A percentile compares a stretch with the other conserved stretches of the same genome.
phyloP scores from a whole-genome alignment of 2,888 invertebrate species.

The Belgica antarctica region DNA sequence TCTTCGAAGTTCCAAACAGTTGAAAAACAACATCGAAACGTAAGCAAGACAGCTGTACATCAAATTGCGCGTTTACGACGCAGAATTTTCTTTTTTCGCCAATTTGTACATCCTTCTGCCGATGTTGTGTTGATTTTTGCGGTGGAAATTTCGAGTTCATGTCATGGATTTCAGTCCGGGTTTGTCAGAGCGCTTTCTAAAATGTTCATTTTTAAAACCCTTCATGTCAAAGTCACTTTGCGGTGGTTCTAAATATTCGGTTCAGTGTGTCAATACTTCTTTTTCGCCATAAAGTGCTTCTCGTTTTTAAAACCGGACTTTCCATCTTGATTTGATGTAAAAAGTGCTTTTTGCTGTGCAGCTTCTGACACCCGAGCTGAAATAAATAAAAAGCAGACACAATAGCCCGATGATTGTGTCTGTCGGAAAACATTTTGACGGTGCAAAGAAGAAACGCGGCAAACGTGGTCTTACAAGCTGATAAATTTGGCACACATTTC shows the following conservation, averaged over 20 bases:
- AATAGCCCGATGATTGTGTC: constrained; percentile 19
- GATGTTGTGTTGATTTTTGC: background rate
- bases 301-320: background rate
- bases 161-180: background rate
- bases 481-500: constrained; percentile 11
- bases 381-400: background rate
- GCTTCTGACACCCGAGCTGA: constrained; percentile 24
- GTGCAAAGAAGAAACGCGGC: too few relatives aligned
- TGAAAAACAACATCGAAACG: background rate
- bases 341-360: background rate
- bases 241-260: constrained; percentile 19
- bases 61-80: background rate
- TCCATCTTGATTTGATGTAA: constrained; percentile 16
- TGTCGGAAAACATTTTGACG: background rate
- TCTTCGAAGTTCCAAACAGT: background rate
- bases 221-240: constrained; percentile 16
- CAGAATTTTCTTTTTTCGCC: background rate
- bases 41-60: background rate
- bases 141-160: background rate
- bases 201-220: background rate
- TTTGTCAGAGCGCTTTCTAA: background rate
- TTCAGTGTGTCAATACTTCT: constrained; percentile 30
- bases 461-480: background rate
- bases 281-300: background rate
- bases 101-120: background rate